Conservation (phyloP, 2,888 invertebrate species). For the Scaptomyza parva region DNA sequence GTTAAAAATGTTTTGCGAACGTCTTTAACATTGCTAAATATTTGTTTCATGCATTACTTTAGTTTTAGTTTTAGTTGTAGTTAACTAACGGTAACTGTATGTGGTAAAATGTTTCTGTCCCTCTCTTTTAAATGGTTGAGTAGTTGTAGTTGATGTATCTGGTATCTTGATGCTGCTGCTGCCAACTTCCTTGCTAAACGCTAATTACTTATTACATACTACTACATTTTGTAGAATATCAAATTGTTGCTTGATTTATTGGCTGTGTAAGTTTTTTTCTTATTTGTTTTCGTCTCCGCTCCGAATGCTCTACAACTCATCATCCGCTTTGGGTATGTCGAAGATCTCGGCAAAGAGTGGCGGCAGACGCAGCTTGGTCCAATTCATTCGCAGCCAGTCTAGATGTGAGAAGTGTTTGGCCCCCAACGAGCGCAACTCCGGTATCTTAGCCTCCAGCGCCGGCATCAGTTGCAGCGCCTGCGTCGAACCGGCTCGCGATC, state of each 20-base stretch:
- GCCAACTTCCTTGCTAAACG: conserved; percentile 33
- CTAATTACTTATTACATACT: conserved; percentile 64
- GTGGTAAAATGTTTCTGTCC: conserved; percentile 46
- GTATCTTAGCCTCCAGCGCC: conserved; percentile 87
- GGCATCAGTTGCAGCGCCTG: conserved; percentile 85
- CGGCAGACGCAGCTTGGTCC: conserved; percentile 93
- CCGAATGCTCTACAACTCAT: conserved; percentile 86
- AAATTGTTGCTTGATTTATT: conserved; percentile 28
- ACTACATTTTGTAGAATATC: conserved; percentile 48
- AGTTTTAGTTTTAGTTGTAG: conserved; percentile 44
- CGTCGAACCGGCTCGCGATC: conserved; percentile 83
- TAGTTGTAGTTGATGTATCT: conserved; percentile 59
- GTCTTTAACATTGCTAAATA: conserved; percentile 62
- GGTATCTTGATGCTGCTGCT: conserved; percentile 21
- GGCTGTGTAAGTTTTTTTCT: conserved; percentile 14
- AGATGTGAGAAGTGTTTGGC: conserved; percentile 93
- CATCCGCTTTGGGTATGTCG: conserved; percentile 95
- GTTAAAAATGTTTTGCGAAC: conserved; percentile 41
- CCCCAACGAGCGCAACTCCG: conserved; percentile 92
- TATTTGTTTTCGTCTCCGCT: no score
- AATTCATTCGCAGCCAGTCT: conserved; percentile 95
- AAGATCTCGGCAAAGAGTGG: conserved; percentile 98
- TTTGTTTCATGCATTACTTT: conserved; percentile 48
- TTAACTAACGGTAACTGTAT: conserved; percentile 37
- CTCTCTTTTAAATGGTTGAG: conserved; percentile 51